A percentile compares a stretch with the other conserved stretches of the same genome.
Evolutionary conservation across 1,140 invertebrate species (phyloP).

Genomic region (Onthophagus taurus): DNA sequence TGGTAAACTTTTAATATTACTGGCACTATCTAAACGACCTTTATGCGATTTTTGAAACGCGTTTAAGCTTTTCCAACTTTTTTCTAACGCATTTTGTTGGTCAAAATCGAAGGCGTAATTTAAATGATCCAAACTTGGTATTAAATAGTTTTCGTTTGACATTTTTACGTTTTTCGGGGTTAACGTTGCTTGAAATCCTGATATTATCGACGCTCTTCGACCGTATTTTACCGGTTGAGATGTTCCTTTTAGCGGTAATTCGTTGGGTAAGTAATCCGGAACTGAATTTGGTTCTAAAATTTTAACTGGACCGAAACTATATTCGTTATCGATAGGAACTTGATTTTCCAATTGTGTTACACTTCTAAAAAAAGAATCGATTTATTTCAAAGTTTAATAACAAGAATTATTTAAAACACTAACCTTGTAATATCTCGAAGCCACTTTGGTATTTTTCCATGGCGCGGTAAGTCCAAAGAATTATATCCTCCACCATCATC

Average conservation of each 20-base stretch:
- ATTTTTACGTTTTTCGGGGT: constrained; percentile 17
- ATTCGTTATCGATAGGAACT: no score
- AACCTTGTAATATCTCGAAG: constrained; percentile 22
- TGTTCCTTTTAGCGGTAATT: no score
- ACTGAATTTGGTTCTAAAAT: no score
- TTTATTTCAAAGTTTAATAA: not conserved
- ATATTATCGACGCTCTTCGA: constrained; percentile 21
- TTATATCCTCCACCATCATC: constrained; percentile 10
- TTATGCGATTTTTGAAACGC: constrained; percentile 29
- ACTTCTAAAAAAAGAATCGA: no score
- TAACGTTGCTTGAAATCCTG: constrained; percentile 16
- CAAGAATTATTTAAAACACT: constrained; percentile 6
- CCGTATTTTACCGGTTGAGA: constrained; percentile 28
- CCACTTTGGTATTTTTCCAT: constrained; percentile 20
- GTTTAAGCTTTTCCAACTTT: constrained; percentile 28
- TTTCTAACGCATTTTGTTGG: constrained; percentile 24
- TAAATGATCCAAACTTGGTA: constrained; percentile 18
- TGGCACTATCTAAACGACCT: constrained; percentile 28
- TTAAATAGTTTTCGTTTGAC: constrained; percentile 20
- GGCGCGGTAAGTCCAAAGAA: constrained; percentile 13
- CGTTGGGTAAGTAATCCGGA: no score
- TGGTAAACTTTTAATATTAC: constrained; percentile 5
- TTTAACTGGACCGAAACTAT: no score
- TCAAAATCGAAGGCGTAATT: constrained; percentile 9
- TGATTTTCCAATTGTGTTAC: no score